Conservation (phyloP, 1,140 invertebrate genomes). For the Micrasema longulum region DNA sequence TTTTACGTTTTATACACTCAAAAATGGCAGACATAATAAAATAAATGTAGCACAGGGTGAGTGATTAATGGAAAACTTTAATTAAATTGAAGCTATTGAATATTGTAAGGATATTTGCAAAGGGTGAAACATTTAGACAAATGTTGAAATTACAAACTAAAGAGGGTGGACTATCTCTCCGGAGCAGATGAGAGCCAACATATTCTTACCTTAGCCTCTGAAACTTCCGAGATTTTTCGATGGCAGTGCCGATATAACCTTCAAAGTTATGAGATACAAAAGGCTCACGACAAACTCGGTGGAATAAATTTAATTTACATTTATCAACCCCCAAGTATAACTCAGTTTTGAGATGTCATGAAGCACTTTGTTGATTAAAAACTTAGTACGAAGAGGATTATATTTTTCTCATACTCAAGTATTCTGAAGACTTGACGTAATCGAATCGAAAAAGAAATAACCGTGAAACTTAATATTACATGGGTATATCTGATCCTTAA, state of each 20-base stretch:
- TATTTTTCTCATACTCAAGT: no score
- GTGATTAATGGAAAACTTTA: no score
- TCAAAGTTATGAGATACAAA: conserved; percentile 6
- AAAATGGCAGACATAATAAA: no score
- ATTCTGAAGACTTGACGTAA: not conserved
- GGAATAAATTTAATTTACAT: conserved; percentile 26
- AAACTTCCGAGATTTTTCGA: not conserved
- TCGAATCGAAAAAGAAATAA: not conserved
- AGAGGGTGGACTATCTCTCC: conserved; percentile 13
- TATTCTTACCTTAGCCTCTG: not conserved
- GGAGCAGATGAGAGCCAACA: conserved; percentile 1
- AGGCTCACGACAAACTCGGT: conserved; percentile 6
- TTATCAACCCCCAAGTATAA: not conserved
- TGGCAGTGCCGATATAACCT: not conserved
- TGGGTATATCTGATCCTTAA: no score
- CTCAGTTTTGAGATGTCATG: conserved; percentile 19
- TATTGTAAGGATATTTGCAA: not conserved
- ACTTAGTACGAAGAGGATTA: not conserved
- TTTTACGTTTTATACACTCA: no score
- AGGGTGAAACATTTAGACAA: not conserved
- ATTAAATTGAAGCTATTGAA: no score
- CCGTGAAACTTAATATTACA: no score
- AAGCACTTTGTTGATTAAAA: conserved; percentile 29
- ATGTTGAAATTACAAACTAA: conserved; percentile 16
- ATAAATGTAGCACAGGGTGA: no score